Conservation (phyloP, 2,888 invertebrate species). For the Pegoplata infirma region DNA sequence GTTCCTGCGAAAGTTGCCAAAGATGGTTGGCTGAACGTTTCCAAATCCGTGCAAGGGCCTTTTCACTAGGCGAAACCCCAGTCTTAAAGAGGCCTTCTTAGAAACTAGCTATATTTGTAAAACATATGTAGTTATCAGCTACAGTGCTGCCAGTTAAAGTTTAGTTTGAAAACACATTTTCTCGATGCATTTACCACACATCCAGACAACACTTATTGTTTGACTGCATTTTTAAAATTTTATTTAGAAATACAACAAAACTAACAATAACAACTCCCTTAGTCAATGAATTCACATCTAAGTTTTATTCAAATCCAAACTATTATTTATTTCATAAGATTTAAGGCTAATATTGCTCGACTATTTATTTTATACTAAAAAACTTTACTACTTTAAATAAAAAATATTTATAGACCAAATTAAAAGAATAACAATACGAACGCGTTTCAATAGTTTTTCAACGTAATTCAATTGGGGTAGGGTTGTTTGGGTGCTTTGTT, state of each 20-base stretch:
- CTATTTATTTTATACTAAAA: background rate
- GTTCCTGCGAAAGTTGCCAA: slow-evolving; percentile 84
- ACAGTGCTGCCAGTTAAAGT: background rate
- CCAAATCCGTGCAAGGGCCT: slow-evolving; percentile 79
- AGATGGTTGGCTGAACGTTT: slow-evolving; percentile 79
- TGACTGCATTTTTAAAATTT: too few relatives aligned
- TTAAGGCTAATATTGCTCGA: background rate
- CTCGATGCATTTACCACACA: slow-evolving; percentile 49
- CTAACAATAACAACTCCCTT: background rate
- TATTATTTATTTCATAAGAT: background rate
- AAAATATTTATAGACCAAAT: too few relatives aligned
- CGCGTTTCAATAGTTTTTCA: too few relatives aligned
- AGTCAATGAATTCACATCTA: background rate
- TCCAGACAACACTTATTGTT: background rate
- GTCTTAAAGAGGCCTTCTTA: slow-evolving; percentile 65
- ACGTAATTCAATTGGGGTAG: too few relatives aligned
- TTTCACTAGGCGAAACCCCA: slow-evolving; percentile 81
- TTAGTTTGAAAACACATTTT: slow-evolving; percentile 4
- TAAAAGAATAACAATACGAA: background rate
- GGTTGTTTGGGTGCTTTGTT: too few relatives aligned
- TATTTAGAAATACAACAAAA: background rate
- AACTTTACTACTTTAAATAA: background rate
- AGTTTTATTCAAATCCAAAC: too few relatives aligned
- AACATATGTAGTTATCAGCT: background rate
- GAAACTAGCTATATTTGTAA: background rate